phyloP scores from a whole-genome alignment of 2,113 vertebrate species.

The Odontophorus gujanensis region DNA sequence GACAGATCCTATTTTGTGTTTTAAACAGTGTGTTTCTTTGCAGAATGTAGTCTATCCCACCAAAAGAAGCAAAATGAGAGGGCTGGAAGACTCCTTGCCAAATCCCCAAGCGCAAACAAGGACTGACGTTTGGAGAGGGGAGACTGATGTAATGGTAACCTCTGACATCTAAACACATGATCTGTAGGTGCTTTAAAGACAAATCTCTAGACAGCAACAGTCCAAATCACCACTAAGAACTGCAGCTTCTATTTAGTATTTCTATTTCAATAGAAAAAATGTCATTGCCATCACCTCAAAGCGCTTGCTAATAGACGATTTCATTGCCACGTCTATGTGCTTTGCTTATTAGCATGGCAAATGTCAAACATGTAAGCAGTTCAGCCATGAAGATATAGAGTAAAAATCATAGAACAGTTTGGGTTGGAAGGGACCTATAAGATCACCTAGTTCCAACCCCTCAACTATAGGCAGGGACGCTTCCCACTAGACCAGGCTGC shows the following conservation, averaged over 20 bases:
- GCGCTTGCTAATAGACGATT: neutral
- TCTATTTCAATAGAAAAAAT: neutral
- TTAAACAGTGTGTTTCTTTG: neutral
- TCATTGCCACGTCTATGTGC: too few species aligned
- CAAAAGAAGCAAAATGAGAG: neutral
- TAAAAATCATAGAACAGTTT: neutral
- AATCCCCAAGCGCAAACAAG: neutral
- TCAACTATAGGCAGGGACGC: too few species aligned
- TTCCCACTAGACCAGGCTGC: too few species aligned
- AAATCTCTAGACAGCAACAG: neutral
- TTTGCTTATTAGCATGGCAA: neutral
- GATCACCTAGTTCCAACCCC: too few species aligned
- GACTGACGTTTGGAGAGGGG: neutral
- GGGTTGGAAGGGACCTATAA: too few species aligned
- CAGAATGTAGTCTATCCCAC: neutral
- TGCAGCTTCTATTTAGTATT: neutral
- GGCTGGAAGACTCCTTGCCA: neutral
- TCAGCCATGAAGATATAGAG: neutral
- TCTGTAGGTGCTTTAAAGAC: neutral
- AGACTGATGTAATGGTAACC: neutral
- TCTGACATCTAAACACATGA: neutral
- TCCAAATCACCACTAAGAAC: neutral
- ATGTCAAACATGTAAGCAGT: neutral
- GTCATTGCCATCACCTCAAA: neutral
- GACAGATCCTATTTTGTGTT: neutral